Evolutionary conservation across 2,888 invertebrate genomes (phyloP).

Genomic region (Noctua janthe): DNA sequence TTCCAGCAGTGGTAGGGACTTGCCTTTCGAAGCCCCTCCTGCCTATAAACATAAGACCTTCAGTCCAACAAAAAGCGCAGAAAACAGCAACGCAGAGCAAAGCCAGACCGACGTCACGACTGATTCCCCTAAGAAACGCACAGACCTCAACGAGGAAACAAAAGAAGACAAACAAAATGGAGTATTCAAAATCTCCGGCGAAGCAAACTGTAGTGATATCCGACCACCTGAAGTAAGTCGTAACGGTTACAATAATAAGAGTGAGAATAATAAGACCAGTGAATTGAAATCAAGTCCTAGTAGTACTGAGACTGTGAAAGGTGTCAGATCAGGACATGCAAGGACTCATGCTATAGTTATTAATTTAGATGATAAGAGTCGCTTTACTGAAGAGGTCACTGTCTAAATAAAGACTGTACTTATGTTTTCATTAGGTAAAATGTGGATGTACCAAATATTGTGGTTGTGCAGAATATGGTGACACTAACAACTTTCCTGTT

Average conservation of each 20-base stretch:
- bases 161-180: slow-evolving; percentile 84
- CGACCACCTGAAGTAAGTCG: slow-evolving; percentile 84
- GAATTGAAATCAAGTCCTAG: slow-evolving; percentile 83
- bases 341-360: slow-evolving; percentile 94
- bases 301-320: slow-evolving; percentile 82
- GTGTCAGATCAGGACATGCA: slow-evolving; percentile 92
- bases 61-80: slow-evolving; percentile 86
- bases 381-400: slow-evolving; percentile 95
- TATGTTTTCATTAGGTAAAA: slow-evolving; percentile 63
- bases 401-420: slow-evolving; percentile 90
- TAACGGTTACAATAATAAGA: slow-evolving; percentile 81
- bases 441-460: slow-evolving; percentile 47
- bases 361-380: slow-evolving; percentile 94
- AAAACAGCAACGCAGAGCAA: slow-evolving; percentile 83
- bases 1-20: slow-evolving; percentile 87
- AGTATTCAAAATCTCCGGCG: slow-evolving; percentile 87
- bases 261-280: slow-evolving; percentile 78
- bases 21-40: slow-evolving; percentile 87
- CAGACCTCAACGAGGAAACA: slow-evolving; percentile 76
- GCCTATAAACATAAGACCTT: slow-evolving; percentile 87
- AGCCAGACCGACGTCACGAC: slow-evolving; percentile 86
- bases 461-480: too few species aligned
- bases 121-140: slow-evolving; percentile 83
- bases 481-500: too few species aligned
- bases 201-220: slow-evolving; percentile 86